A percentile compares a stretch with the other conserved stretches of the same genome.
phyloP scores from a whole-genome alignment of 2,888 invertebrate genomes.

The Lottia gigantea region DNA sequence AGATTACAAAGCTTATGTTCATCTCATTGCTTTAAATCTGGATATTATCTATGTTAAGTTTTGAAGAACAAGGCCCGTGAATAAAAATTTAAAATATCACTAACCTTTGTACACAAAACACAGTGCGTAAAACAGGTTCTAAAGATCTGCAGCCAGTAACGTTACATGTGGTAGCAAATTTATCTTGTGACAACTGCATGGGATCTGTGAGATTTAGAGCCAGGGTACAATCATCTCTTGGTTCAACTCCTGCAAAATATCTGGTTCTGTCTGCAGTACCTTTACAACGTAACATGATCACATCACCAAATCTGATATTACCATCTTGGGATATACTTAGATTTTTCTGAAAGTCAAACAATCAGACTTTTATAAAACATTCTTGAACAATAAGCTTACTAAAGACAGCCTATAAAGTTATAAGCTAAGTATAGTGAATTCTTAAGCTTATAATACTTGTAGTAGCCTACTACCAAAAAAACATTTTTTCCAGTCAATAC shows the following conservation, averaged over 20 bases:
- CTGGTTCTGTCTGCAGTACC: conserved; percentile 48
- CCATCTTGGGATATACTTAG: conserved; percentile 61
- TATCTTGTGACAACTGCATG: conserved; percentile 37
- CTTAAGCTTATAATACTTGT: too few relatives aligned
- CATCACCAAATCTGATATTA: conserved; percentile 63
- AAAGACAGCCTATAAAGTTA: too few relatives aligned
- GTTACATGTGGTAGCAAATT: conserved; percentile 41
- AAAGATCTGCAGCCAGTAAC: conserved; percentile 40
- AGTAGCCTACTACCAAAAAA: too few relatives aligned
- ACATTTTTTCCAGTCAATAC: too few relatives aligned
- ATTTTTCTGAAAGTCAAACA: conserved; percentile 40
- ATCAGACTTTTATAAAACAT: neutral
- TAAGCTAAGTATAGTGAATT: too few relatives aligned
- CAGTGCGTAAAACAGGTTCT: conserved; percentile 46
- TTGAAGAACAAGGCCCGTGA: too few relatives aligned
- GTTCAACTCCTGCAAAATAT: conserved; percentile 46
- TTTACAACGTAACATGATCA: conserved; percentile 55
- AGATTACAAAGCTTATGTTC: too few relatives aligned
- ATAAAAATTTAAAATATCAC: too few relatives aligned
- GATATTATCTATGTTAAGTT: too few relatives aligned
- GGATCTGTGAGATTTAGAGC: conserved; percentile 45
- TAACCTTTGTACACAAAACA: conserved; percentile 59
- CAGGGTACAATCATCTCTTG: conserved; percentile 51
- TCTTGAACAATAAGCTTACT: too few relatives aligned
- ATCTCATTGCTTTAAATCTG: too few relatives aligned